Evolutionary conservation across 2,888 invertebrate genomes (phyloP).

Genomic region (Aleiodes testaceus): DNA sequence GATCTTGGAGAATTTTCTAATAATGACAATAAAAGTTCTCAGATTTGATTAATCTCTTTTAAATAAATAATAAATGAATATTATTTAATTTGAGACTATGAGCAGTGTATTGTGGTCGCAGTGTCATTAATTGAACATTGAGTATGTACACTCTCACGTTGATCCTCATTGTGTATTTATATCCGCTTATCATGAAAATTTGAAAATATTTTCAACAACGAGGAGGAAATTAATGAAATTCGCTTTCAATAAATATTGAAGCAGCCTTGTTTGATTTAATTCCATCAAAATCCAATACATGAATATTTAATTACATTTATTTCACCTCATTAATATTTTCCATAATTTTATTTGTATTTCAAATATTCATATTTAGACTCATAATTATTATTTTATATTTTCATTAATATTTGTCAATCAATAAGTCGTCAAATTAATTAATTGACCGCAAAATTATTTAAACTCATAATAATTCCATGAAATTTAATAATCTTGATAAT

Average conservation of each 20-base stretch:
- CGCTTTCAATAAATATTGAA: no score
- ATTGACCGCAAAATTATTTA: no score
- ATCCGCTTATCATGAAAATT: not conserved
- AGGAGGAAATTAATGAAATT: not conserved
- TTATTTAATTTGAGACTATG: conserved; percentile 51
- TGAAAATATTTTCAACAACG: not conserved
- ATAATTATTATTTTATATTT: no score
- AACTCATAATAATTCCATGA: no score
- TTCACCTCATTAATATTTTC: no score
- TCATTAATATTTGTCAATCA: conserved; percentile 2
- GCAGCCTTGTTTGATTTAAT: no score
- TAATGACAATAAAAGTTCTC: conserved; percentile 27
- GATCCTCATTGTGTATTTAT: conserved; percentile 24
- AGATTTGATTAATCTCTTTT: conserved; percentile 16
- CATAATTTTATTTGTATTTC: no score
- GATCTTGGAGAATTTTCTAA: conserved; percentile 20
- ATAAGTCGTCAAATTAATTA: no score
- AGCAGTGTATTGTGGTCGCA: conserved; percentile 49
- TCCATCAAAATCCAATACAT: no score
- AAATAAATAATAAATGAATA: conserved; percentile 24
- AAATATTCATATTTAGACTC: no score
- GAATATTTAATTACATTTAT: no score
- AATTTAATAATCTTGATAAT: no score
- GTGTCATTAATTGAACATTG: conserved; percentile 49
- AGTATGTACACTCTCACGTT: conserved; percentile 50